phyloP scores from a whole-genome alignment of 2,888 invertebrate genomes.

The Theodoxus fluviatilis region DNA sequence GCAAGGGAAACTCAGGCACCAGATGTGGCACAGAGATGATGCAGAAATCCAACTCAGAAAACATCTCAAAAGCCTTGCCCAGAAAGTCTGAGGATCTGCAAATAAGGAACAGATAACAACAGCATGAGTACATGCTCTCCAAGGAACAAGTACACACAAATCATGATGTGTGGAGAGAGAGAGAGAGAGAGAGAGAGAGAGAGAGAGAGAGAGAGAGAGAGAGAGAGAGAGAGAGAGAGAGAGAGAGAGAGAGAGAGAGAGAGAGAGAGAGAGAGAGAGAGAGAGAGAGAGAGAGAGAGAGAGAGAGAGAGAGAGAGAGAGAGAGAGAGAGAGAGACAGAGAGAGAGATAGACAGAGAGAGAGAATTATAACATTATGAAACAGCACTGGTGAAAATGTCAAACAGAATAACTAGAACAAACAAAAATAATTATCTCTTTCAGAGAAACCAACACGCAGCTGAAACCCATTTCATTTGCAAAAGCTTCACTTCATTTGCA shows the following conservation, averaged over 20 bases:
- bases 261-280: slow-evolving; percentile 1
- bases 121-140: neutral
- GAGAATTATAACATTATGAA: too few relatives aligned
- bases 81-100: slow-evolving; percentile 64
- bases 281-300: slow-evolving; percentile 16
- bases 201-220: slow-evolving; percentile 23
- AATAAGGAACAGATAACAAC: slow-evolving; percentile 22
- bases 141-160: neutral
- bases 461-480: too few relatives aligned
- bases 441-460: too few relatives aligned
- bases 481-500: too few relatives aligned
- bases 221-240: slow-evolving; percentile 18
- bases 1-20: slow-evolving; percentile 65
- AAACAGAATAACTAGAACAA: neutral
- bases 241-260: slow-evolving; percentile 14
- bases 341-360: slow-evolving; percentile 2
- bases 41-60: slow-evolving; percentile 61
- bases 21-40: slow-evolving; percentile 64
- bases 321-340: slow-evolving; percentile 8
- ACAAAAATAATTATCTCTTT: too few relatives aligned
- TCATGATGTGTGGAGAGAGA: too few relatives aligned
- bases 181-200: slow-evolving; percentile 21
- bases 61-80: slow-evolving; percentile 60
- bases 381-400: neutral
- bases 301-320: neutral